Conservation (phyloP, 2,113 vertebrate species). For the Struthio camelus region DNA sequence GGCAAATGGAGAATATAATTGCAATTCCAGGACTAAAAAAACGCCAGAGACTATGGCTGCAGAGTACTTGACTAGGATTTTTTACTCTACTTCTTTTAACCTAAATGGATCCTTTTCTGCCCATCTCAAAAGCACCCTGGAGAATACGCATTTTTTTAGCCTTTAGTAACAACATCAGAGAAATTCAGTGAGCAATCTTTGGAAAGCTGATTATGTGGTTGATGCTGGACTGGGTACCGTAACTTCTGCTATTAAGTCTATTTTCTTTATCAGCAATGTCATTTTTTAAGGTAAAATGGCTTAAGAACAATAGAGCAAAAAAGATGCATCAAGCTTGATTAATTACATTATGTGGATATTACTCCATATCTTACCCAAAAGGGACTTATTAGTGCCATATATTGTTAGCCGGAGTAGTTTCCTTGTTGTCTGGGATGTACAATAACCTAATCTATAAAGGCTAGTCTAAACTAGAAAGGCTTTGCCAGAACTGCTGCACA, state of each 20-base stretch:
- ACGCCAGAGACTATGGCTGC: background rate
- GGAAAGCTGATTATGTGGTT: background rate
- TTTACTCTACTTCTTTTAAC: background rate
- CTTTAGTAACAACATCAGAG: background rate
- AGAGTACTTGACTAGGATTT: slow-evolving; percentile 9
- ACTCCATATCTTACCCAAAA: background rate
- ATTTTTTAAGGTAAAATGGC: background rate
- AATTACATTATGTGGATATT: background rate
- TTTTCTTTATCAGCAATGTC: background rate
- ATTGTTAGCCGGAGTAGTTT: background rate
- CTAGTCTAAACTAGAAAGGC: background rate
- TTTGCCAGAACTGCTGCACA: slow-evolving; percentile 20
- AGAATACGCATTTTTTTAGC: background rate
- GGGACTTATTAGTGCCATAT: background rate
- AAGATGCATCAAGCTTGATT: background rate
- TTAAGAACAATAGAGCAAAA: background rate
- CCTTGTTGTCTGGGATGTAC: background rate
- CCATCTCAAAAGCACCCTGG: background rate
- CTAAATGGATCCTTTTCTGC: background rate
- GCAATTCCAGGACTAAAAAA: background rate
- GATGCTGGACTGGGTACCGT: background rate
- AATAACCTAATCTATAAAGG: background rate
- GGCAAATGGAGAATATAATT: slow-evolving; percentile 22
- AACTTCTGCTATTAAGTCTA: background rate
- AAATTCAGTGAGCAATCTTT: background rate